A percentile compares a stretch with the other conserved stretches of the same genome.
These are phyloP conservation scores for Argyrosomus japonicus DNA, from an alignment of 2,113 vertebrate species.

Conservation along the genomic window DNA sequence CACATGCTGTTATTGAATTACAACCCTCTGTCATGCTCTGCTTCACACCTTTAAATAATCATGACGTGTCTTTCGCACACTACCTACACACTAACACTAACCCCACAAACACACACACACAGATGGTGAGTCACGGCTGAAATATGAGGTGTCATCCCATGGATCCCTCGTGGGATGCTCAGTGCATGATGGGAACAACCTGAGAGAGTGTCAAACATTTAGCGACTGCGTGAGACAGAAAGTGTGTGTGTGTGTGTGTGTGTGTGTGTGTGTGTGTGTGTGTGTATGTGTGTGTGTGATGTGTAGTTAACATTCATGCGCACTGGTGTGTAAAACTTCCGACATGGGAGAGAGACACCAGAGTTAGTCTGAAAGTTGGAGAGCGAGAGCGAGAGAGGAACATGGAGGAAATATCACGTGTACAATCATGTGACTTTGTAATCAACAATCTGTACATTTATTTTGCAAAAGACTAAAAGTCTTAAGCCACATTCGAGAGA, in stretches of 20 bases:
- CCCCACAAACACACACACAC: neutral
- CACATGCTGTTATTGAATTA: neutral
- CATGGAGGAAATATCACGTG: neutral
- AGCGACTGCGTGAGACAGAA: neutral
- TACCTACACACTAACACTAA: conserved; percentile 9
- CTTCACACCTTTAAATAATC: conserved; percentile 48
- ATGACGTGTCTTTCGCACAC: conserved; percentile 12
- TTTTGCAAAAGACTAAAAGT: neutral
- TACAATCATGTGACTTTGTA: neutral
- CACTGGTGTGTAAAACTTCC: conserved; percentile 27
- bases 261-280: conserved; percentile 15
- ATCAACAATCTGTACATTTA: neutral
- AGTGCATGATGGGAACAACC: neutral
- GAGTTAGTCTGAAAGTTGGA: neutral
- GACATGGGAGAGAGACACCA: conserved; percentile 4
- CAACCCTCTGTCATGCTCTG: conserved; percentile 15
- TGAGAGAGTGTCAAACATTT: conserved; percentile 47
- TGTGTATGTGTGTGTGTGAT: neutral
- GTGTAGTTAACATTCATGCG: conserved; percentile 25
- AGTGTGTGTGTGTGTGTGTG: neutral
- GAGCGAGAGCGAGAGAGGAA: neutral
- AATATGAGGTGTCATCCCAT: conserved; percentile 45
- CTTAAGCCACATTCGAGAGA: too few relatives aligned
- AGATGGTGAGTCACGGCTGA: conserved; percentile 51
- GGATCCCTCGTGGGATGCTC: conserved; percentile 29